Evolutionary conservation across 2,888 invertebrate species (phyloP), one percentile per base, ranked within the genome.

Genomic region (Trichopria drosophilae): DNA sequence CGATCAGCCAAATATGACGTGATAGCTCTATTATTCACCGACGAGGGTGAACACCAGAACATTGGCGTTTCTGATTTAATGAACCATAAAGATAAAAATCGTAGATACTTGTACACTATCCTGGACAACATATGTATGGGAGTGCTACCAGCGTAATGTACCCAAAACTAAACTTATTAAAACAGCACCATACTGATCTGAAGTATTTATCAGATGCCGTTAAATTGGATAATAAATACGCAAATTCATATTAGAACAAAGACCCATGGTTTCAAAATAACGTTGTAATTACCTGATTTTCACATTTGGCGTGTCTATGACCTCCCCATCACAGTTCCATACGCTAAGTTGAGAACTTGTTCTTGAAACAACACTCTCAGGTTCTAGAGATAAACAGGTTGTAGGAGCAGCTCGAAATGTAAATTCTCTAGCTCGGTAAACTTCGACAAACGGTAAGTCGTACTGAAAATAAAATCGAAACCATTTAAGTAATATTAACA

Each of bases 241-340:
- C 35, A 37, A 44, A 43, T 36, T 13, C 22, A 40, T 16, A 20
- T 28, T 34, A 15, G 43, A 43, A 40, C 20, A 15, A 46, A 19
- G n/a, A 19, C 10, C 20, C 23, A 36, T 40, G 20, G n/a, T n/a
- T n/a, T n/a, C n/a, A n/a, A 36, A 18, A 35, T 4, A 9, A 19
- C 29, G 24, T 37, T 18, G 20, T 32, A 59, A 65, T 69, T 69
- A 83, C 84, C 81, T 82, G 71, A 86, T 84, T 59, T 81, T 80
- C 41, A 88, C 79, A 67, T 83, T 81, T 28, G 83, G 79, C 64
- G 84, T 82, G 48, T 79, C 78, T 47, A 87, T 79, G 24, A 88
- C 79, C 74, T 90, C 90, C 12, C 90, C 90, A 76, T 90, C 90
- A 77, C 89, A 89, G 69, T 90, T 90, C 90, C 90, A 90, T 28